Evolutionary conservation across 2,888 invertebrate species (phyloP), one percentile per base, ranked within the genome.

Genomic region (Ormyrus thymus): DNA sequence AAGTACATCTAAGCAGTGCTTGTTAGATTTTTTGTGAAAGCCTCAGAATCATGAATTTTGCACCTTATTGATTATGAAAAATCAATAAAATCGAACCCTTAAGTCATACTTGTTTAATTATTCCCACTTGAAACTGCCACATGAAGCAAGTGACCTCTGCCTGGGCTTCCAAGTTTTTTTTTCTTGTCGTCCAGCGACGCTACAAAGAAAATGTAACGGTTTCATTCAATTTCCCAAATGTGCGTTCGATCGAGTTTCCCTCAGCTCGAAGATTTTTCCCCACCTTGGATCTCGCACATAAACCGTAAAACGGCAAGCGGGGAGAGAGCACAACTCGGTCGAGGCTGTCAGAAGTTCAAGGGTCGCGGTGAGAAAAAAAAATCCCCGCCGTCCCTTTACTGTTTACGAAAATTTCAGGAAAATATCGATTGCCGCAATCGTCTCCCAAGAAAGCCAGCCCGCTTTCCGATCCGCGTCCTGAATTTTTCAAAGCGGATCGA

Each of bases 31-130:
- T 50, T 58, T 10, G 10, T 45, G 13, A 10, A 65, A 66, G 43
- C 46, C 13, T 58, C 7, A 50, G n/a, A 53, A 68, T 69, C 46
- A 46, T 71, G 59, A 73, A 74, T 65, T 71, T 71, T 64, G 9
- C 51, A 53, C 53, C 59, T 45, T 64, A 77, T 77, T 77, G 71
- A 77, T 77, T 71, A 77, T 77, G 59, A 56, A 66, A 77, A 77
- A 71, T 77, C 65, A 77, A 77, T 77, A 71, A 6, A 11, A 53
- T 59, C 48, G 4, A 50, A 58, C 13, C 55, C 56, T 3, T 7
- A 64, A 70, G 7, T 13, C 64, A 13, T 43, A 13, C 15, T 46
- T 76, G 58, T 55, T 70, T 46, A 62, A 76, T 71, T 76, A 69
- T 76, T 69, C 56, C 29, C 55, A 48, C 29, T 13, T 53, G 9